Evolutionary conservation across 2,113 vertebrate species (phyloP), one percentile per base, ranked within the genome.

Genomic region (Bubalus kerabau): DNA sequence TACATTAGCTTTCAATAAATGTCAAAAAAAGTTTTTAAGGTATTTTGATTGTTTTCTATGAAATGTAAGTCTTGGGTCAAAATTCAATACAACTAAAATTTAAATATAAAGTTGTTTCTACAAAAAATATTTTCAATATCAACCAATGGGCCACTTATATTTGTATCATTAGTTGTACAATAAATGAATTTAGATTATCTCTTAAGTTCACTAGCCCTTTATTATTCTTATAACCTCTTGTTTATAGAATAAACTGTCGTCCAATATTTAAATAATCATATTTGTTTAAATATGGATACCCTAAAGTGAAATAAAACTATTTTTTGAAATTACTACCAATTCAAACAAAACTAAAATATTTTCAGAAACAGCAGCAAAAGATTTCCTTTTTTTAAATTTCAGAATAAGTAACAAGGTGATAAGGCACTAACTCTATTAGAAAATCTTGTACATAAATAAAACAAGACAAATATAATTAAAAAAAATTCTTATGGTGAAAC

Each of bases 241-340:
- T 67, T 95, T n/a, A 94, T 71, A 82, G 78, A 82, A 24, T 36
- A 87, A 87, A 94, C 8, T 87, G n/a, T 30, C 62, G 24, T 52
- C 32, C 5, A 83, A 64, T 78, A 92, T 92, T 71, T 86, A 83
- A 96, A 93, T 12, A 92, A 28, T 26, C 40, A 21, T 76, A 86
- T 87, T 95, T 95, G 19, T 81, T 88, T 82, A 90, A 64, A 87
- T 46, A 94, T 17, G 13, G 89, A 71, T 85, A 93, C 11, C 15
- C 43, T 32, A 59, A 86, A 81, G 64, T 90, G 40, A 97, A 96
- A 89, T 92, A 97, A 84, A 85, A 91, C 76, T 84, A 78, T 56
- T 95, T 54, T 85, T 50, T 76, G 28, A 62, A 96, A 92, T 19
- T 81, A 90, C 0, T 59, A 67, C 11, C 23, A 97, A 85, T 46